Base-by-base conservation (phyloP, 2,113 vertebrate species). In the Nothobranchius furzeri region DNA sequence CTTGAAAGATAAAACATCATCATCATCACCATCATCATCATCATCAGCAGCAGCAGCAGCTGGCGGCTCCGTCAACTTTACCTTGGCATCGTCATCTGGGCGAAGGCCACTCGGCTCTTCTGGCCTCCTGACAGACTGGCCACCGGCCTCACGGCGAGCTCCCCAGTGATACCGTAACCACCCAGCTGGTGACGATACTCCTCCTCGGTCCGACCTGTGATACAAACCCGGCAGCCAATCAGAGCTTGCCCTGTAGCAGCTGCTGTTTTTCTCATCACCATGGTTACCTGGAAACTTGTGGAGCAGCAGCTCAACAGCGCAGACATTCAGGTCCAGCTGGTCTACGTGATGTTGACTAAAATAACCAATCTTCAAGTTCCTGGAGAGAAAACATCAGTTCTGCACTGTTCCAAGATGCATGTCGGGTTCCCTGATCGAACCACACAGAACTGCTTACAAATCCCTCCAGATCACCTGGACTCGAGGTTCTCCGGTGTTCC, bases 301-400 rank as follows among this genome's bases (percentile, higher is more conserved):
- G 60, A 96, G 94, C 59, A 99, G 92, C 67, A 99, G 87, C 76
- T 99, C 96, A 47, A 98, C 94, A 0, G 97, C 95, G 60, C 93
- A 96, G 75, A 98, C 94, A 1, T 98, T 98, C 72, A 99, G 90
- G 87, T 99, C 97, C 81, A 99, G 91, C 82, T 99, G 98, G 82
- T 99, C 98, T 68, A 99, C 96, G 0, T 99, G 98, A 75, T 99
- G 98, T 88, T 99, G 97, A 75, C 95, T 98, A 85, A 99, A 99
- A 83, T 98, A 99, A 40, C 98, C 98, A 0, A 99, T 95, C 92
- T 99, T 99, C 53, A 99, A 81, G 84, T 96, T 98, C 90, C 98
- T 99, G 91, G 67, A 0, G 35, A 75, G 68, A 60, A 20, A 12
- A 57, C 15, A 15, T 45, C 30, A 30, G 30, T 30, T 30, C 30